Evolutionary conservation across 2,797 vertebrate species (phyloP).

Genomic region (Arremon brunneinucha): DNA sequence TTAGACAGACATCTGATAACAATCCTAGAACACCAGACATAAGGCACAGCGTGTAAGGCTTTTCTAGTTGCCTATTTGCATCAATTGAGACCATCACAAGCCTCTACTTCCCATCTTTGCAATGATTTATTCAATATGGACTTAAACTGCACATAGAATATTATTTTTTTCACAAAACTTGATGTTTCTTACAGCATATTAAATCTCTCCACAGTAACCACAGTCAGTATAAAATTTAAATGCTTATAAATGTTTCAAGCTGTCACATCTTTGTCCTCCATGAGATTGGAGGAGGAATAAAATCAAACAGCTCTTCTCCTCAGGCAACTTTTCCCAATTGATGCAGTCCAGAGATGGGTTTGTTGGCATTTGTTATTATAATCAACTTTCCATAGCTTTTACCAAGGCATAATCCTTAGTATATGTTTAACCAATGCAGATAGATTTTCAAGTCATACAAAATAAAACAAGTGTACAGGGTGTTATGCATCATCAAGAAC

Average conservation of each 20-base stretch:
- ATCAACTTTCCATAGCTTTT: constrained; percentile 49
- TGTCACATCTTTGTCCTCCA: background rate
- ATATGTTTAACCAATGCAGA: constrained; percentile 20
- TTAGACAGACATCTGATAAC: background rate
- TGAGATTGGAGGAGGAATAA: background rate
- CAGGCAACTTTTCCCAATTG: constrained; percentile 33
- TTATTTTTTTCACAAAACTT: background rate
- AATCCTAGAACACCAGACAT: background rate
- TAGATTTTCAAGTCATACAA: constrained; percentile 54
- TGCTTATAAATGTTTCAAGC: constrained; percentile 39
- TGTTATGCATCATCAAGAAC: constrained; percentile 53
- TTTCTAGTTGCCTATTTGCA: background rate
- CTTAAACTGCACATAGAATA: background rate
- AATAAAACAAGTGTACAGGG: constrained; percentile 44
- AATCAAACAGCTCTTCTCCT: constrained; percentile 31
- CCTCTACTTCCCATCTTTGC: background rate
- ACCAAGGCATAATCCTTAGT: constrained; percentile 39
- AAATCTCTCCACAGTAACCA: background rate
- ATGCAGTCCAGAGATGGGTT: background rate
- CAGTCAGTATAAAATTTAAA: background rate
- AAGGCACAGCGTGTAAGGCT: background rate
- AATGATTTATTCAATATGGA: background rate
- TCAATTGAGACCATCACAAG: background rate
- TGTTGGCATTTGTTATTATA: constrained; percentile 46
- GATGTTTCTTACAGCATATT: background rate